Conservation (phyloP, 2,888 invertebrate species). For the Exocentrus adspersus region DNA sequence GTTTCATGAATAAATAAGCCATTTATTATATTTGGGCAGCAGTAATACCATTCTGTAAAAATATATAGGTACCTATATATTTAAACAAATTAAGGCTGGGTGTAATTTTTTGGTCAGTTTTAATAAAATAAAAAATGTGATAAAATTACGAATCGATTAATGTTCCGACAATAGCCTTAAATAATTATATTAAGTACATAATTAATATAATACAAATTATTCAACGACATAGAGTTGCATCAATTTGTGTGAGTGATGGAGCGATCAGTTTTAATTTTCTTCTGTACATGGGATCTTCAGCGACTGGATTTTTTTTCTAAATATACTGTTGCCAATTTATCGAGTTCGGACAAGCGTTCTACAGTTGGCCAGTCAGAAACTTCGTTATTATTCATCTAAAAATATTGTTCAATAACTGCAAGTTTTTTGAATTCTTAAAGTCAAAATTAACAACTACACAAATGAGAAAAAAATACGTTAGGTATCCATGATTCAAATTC, state of each 20-base stretch:
- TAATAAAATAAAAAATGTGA: no score
- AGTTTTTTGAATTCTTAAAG: no score
- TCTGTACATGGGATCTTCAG: slow-evolving; percentile 85
- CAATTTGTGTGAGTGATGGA: slow-evolving; percentile 90
- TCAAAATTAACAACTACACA: no score
- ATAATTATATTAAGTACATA: not conserved
- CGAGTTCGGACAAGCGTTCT: slow-evolving; percentile 75
- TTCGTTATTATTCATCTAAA: slow-evolving; percentile 90
- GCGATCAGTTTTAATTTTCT: slow-evolving; percentile 89
- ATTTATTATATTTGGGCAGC: no score
- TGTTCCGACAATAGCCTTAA: no score
- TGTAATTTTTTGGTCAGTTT: no score
- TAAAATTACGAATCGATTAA: no score
- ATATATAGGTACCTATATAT: no score
- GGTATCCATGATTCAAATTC: not conserved
- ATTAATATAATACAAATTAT: not conserved
- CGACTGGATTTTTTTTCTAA: slow-evolving; percentile 93
- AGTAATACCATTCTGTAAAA: no score
- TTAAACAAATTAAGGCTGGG: no score
- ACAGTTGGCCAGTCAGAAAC: slow-evolving; percentile 87
- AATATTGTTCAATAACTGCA: slow-evolving; percentile 35
- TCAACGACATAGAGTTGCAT: slow-evolving; percentile 91
- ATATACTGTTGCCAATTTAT: slow-evolving; percentile 84
- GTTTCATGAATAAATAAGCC: no score
- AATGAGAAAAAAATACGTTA: not conserved